phyloP scores from a whole-genome alignment of 2,113 vertebrate species.

The Gambusia affinis region DNA sequence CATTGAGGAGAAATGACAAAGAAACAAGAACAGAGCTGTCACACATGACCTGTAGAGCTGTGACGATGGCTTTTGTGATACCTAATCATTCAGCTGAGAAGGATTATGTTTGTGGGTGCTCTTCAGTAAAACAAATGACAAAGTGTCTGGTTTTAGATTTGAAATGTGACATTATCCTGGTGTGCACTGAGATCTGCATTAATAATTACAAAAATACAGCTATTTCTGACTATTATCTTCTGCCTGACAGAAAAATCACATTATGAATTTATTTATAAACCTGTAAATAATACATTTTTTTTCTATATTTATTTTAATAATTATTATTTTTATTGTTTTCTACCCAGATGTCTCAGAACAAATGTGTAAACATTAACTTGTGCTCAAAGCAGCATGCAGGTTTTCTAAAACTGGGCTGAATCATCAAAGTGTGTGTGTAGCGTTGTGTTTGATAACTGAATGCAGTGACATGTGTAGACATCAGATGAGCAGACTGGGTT shows the following conservation, averaged over 20 bases:
- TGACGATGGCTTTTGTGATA: conserved; percentile 42
- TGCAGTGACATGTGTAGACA: not conserved
- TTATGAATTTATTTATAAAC: too few relatives aligned
- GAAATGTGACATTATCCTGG: not conserved
- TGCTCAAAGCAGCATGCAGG: too few relatives aligned
- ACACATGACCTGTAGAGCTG: conserved; percentile 65
- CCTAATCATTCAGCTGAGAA: conserved; percentile 29
- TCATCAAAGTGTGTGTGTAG: not conserved
- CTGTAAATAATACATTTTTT: too few relatives aligned
- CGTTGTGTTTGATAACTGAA: not conserved
- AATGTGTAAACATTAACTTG: too few relatives aligned
- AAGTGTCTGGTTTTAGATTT: conserved; percentile 1
- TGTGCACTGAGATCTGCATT: not conserved
- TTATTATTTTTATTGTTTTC: not conserved
- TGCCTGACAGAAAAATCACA: too few relatives aligned
- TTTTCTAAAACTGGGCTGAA: not conserved
- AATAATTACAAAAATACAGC: too few relatives aligned
- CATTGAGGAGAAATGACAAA: conserved; percentile 86
- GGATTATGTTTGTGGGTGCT: conserved; percentile 16
- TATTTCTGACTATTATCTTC: too few relatives aligned
- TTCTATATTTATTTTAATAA: too few relatives aligned
- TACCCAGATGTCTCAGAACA: too few relatives aligned
- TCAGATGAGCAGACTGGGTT: not conserved
- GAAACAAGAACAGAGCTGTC: conserved; percentile 80
- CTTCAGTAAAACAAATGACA: conserved; percentile 17